Evolutionary conservation across 1,140 invertebrate species (phyloP), one percentile per base, ranked within the genome.

Genomic region (Orchesella cincta): DNA sequence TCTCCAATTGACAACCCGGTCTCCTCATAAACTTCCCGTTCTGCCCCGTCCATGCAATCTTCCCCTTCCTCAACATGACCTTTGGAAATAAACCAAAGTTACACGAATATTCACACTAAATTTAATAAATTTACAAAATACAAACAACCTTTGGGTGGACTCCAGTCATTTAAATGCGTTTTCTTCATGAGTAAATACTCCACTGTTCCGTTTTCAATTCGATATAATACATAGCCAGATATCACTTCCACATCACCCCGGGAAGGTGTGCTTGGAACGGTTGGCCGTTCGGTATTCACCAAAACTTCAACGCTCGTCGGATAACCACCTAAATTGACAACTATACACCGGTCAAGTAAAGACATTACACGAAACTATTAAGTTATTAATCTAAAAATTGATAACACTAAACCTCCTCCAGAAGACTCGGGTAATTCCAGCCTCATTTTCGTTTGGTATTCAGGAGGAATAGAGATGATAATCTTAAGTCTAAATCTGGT

Each of bases 141-240:
- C 39, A n/a, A n/a, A n/a, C 39, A 46, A 67, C 62, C 62, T 67
- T 67, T 67, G 1, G 62, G 62, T 67, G 62, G 62, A 31, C 28
- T 67, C 62, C 62, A 67, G 62, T 67, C 62, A 33, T 67, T 67
- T 31, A 31, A 29, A 67, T 33, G 26, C 8, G 33, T n/a, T 67
- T 67, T 67, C 29, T 67, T 67, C 62, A 67, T 8, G 26, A 67
- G 31, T 29, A 67, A 67, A 33, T 67, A 67, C n/a, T 67, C 62
- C 26, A 67, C 62, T 14, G 23, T 23, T 33, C 62, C 62, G 14
- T 67, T 33, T 33, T 67, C 12, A 3, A 67, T 26, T 5, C 62
- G 62, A 33, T 67, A 67, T 3, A 67, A 29, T 2, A 67, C 31
- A 33, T 18, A 67, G 1, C 62, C 62, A 33, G 62, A 26, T 12